Conservation (phyloP, 2,888 invertebrate genomes). For the Epirrhoe alternata region DNA sequence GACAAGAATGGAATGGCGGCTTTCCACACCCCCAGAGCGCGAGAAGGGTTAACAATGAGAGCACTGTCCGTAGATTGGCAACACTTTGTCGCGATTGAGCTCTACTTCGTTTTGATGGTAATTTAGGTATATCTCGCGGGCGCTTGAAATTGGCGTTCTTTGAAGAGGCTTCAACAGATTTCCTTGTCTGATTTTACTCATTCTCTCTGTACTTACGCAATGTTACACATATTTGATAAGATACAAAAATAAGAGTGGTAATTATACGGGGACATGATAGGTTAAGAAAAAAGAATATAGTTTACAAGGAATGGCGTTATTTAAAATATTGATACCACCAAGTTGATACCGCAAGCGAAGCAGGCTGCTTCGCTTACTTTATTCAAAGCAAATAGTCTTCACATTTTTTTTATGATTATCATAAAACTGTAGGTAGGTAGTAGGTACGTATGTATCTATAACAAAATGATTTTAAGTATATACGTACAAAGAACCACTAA, state of each 20-base stretch:
- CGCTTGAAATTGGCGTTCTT: conserved; percentile 21
- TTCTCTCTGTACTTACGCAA: background rate
- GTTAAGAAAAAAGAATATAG: too few relatives aligned
- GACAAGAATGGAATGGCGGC: conserved; percentile 75
- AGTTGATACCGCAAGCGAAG: too few relatives aligned
- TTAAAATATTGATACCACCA: too few relatives aligned
- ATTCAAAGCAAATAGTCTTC: too few relatives aligned
- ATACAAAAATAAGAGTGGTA: background rate
- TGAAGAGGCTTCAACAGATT: conserved; percentile 10
- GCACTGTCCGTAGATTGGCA: conserved; percentile 64
- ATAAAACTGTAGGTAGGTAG: too few relatives aligned
- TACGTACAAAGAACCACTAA: too few relatives aligned
- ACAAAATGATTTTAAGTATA: too few relatives aligned
- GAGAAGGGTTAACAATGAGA: conserved; percentile 77
- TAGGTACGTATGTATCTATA: too few relatives aligned
- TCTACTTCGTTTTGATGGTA: conserved; percentile 36
- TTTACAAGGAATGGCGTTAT: too few relatives aligned
- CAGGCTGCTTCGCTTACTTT: too few relatives aligned
- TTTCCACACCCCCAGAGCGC: conserved; percentile 71
- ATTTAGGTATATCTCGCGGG: conserved; percentile 31
- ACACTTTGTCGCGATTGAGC: conserved; percentile 49
- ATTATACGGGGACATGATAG: too few relatives aligned
- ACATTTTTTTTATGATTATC: too few relatives aligned
- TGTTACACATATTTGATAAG: background rate
- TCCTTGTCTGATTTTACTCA: conserved; percentile 8